A percentile compares a stretch with the other conserved stretches of the same genome.
Evolutionary conservation across 1,140 invertebrate genomes (phyloP).

Genomic region (Araneus ventricosus): DNA sequence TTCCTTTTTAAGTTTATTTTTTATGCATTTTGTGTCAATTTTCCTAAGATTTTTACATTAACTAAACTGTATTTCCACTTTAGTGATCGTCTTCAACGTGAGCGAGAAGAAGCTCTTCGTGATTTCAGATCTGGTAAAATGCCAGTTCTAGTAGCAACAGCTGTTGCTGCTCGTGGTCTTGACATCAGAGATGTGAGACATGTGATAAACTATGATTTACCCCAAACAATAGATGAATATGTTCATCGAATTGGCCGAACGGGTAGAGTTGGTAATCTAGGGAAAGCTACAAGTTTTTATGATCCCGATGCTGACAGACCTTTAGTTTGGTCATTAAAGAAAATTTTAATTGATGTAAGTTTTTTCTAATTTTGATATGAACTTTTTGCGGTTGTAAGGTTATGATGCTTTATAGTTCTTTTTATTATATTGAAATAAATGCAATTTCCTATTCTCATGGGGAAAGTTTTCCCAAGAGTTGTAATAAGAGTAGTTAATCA

Average conservation of each 20-base stretch:
- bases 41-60: not conserved
- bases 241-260: constrained; percentile 97
- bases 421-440: too few species aligned
- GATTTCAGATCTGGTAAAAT: constrained; percentile 89
- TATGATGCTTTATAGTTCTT: too few species aligned
- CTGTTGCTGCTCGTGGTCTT: constrained; percentile 92
- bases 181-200: constrained; percentile 91
- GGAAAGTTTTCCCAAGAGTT: too few species aligned
- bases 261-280: constrained; percentile 94
- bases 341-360: constrained; percentile 84
- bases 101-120: constrained; percentile 91
- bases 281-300: constrained; percentile 93
- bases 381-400: too few species aligned
- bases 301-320: constrained; percentile 84
- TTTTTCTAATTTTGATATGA: too few species aligned
- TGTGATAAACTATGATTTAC: constrained; percentile 96
- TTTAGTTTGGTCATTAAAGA: constrained; percentile 85
- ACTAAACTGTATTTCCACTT: constrained; percentile 79
- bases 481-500: too few species aligned
- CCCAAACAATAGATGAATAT: constrained; percentile 93
- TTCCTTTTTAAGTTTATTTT: not conserved
- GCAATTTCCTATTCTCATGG: too few species aligned
- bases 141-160: constrained; percentile 92
- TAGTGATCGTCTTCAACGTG: constrained; percentile 92
- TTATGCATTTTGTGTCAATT: too few species aligned